These are phyloP conservation scores for Calcarius lapponicus DNA, from an alignment of 2,797 vertebrate species.

Conservation along the genomic window DNA sequence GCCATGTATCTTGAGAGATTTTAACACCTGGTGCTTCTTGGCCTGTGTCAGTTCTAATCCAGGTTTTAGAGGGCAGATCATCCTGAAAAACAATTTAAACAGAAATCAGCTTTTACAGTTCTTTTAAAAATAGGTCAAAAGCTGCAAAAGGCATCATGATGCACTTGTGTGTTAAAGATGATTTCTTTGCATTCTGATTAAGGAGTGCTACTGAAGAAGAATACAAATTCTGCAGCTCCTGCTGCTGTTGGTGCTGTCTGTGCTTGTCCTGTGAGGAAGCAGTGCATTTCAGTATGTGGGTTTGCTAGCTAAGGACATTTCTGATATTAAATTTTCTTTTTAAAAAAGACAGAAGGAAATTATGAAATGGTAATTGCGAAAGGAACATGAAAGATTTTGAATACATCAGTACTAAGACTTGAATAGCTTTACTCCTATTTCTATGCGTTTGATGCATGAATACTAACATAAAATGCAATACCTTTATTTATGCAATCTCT, in stretches of 20 bases:
- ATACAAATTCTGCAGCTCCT: background rate
- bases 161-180: background rate
- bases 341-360: background rate
- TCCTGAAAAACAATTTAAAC: background rate
- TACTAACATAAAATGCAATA: background rate
- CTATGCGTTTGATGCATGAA: background rate
- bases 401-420: background rate
- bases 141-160: background rate
- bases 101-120: background rate
- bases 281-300: background rate
- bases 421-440: background rate
- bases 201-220: background rate
- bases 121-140: background rate
- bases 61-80: background rate
- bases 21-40: background rate
- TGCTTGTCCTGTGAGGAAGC: background rate
- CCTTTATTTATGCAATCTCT: background rate
- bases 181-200: conserved; percentile 12
- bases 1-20: background rate
- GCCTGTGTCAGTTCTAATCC: background rate
- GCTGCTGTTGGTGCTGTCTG: background rate
- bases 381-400: background rate
- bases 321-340: background rate
- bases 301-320: background rate
- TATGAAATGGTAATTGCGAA: background rate